Evolutionary conservation across 2,797 vertebrate genomes (phyloP).

Genomic region (Odontamblyopus lacepedii): DNA sequence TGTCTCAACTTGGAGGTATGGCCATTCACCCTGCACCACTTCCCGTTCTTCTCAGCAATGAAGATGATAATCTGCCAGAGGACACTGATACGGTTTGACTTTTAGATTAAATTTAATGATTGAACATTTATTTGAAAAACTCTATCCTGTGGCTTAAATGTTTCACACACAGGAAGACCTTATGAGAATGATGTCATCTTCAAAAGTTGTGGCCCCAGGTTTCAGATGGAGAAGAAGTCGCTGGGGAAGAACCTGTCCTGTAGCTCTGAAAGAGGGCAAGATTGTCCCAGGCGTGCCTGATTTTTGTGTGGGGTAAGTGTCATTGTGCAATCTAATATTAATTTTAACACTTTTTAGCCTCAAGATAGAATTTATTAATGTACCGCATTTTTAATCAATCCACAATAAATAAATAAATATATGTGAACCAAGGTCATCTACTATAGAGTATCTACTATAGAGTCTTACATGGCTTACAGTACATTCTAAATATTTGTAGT

Average conservation of each 20-base stretch:
- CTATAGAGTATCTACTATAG: background rate
- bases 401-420: background rate
- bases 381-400: background rate
- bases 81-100: slow-evolving; percentile 76
- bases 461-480: background rate
- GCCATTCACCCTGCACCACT: slow-evolving; percentile 77
- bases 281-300: slow-evolving; percentile 78
- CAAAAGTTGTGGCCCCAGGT: slow-evolving; percentile 75
- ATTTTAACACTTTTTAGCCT: background rate
- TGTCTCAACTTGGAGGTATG: slow-evolving; percentile 82
- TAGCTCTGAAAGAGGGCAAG: slow-evolving; percentile 86
- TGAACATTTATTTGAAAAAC: background rate
- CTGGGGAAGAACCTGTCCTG: slow-evolving; percentile 88
- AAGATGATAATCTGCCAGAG: slow-evolving; percentile 75
- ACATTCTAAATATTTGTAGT: background rate
- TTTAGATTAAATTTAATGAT: background rate
- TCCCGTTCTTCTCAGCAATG: slow-evolving; percentile 76
- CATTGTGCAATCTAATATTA: background rate
- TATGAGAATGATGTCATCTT: slow-evolving; percentile 74
- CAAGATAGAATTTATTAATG: background rate
- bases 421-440: background rate
- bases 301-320: slow-evolving; percentile 85
- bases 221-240: slow-evolving; percentile 88
- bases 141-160: background rate
- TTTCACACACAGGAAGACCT: slow-evolving; percentile 81